Conservation (phyloP, 2,113 vertebrate genomes). For the Microtus ochrogaster region DNA sequence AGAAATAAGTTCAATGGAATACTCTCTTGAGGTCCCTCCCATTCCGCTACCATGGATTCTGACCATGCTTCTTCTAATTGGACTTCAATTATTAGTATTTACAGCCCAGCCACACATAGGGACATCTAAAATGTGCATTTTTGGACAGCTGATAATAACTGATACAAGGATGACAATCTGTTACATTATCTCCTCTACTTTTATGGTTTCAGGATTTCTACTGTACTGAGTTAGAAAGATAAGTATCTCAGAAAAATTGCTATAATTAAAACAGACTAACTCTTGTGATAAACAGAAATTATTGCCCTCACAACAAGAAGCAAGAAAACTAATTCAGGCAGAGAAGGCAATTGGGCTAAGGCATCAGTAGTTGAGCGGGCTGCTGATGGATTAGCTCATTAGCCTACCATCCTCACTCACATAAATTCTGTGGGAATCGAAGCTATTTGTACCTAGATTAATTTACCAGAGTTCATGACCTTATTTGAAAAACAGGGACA, state of each 20-base stretch:
- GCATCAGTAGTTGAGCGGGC: background rate
- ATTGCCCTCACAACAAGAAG: conserved; percentile 14
- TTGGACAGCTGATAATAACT: background rate
- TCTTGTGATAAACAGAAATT: conserved; percentile 67
- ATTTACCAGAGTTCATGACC: conserved; percentile 48
- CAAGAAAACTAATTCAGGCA: conserved; percentile 42
- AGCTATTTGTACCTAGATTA: conserved; percentile 57
- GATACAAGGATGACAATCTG: background rate
- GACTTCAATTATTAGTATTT: background rate
- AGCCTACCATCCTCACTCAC: background rate
- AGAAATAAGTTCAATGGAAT: background rate
- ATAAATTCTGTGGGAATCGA: conserved; percentile 41
- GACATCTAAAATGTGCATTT: background rate
- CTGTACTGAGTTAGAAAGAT: conserved; percentile 41
- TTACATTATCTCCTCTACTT: background rate
- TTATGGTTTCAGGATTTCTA: background rate
- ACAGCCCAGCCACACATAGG: background rate
- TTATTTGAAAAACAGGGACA: conserved; percentile 55
- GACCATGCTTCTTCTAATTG: background rate
- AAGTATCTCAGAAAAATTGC: conserved; percentile 40
- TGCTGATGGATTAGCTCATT: conserved; percentile 40
- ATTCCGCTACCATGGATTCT: background rate
- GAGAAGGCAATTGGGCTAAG: conserved; percentile 26
- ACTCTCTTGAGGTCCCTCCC: background rate
- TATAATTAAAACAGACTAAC: conserved; percentile 65